Conservation (phyloP, 2,888 invertebrate species). For the Anthoptus insignis region DNA sequence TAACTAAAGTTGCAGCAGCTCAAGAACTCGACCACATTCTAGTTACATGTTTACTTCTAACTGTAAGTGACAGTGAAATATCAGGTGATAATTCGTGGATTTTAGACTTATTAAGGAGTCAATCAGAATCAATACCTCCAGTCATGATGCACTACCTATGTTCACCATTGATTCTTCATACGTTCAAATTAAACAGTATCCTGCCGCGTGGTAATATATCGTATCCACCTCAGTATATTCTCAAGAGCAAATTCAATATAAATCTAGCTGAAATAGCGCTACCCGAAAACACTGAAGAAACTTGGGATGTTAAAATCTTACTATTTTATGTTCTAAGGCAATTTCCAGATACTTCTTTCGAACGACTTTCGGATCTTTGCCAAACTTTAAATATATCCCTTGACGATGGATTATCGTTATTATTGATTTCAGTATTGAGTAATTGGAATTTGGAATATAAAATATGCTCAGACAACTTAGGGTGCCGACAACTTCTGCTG, state of each 20-base stretch:
- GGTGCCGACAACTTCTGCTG: slow-evolving; percentile 61
- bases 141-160: slow-evolving; percentile 65
- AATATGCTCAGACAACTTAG: slow-evolving; percentile 65
- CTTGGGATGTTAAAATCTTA: slow-evolving; percentile 80
- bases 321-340: slow-evolving; percentile 77
- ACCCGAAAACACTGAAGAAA: slow-evolving; percentile 78
- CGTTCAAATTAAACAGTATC: slow-evolving; percentile 63
- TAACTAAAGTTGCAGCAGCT: slow-evolving; percentile 66
- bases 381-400: slow-evolving; percentile 69
- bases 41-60: slow-evolving; percentile 66
- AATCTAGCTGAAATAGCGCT: slow-evolving; percentile 74
- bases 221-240: slow-evolving; percentile 73
- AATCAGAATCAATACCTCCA: slow-evolving; percentile 67
- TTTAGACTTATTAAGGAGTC: slow-evolving; percentile 68
- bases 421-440: slow-evolving; percentile 71
- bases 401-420: slow-evolving; percentile 76
- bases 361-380: slow-evolving; percentile 70
- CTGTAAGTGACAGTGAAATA: slow-evolving; percentile 60
- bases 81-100: slow-evolving; percentile 60
- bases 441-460: slow-evolving; percentile 79
- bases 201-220: slow-evolving; percentile 63
- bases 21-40: slow-evolving; percentile 76
- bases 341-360: slow-evolving; percentile 66
- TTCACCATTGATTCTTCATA: slow-evolving; percentile 62
- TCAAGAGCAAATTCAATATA: slow-evolving; percentile 78